Evolutionary conservation across 2,113 vertebrate species (phyloP).

Genomic region (Acrocephalus kingi): DNA sequence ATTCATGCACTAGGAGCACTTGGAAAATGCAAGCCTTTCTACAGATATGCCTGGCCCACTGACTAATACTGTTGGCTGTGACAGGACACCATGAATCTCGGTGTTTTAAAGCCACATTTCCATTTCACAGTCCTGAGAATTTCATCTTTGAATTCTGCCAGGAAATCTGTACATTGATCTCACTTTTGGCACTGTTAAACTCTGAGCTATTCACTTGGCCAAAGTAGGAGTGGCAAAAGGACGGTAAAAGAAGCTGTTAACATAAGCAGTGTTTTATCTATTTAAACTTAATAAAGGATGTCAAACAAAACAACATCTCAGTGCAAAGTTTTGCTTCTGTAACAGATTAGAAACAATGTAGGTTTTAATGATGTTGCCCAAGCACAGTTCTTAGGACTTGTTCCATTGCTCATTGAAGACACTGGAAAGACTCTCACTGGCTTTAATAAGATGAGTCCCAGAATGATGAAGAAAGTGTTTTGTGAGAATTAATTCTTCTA

Average conservation of each 20-base stretch:
- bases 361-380: not conserved
- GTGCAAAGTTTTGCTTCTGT: not conserved
- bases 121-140: not conserved
- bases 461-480: not conserved
- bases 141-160: not conserved
- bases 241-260: not conserved
- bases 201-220: not conserved
- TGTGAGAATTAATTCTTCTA: not conserved
- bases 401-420: not conserved
- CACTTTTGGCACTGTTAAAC: not conserved
- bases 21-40: not conserved
- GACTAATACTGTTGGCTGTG: not conserved
- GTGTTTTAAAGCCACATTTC: not conserved
- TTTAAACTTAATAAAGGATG: constrained; percentile 1
- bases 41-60: not conserved
- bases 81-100: not conserved
- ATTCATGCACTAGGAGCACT: not conserved
- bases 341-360: not conserved
- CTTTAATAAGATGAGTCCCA: not conserved
- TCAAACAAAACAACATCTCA: not conserved
- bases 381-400: not conserved
- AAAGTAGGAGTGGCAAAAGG: not conserved
- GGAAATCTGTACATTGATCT: not conserved
- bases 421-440: not conserved
- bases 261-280: not conserved